phyloP scores from a whole-genome alignment of 1,140 invertebrate species.

The Popillia japonica region DNA sequence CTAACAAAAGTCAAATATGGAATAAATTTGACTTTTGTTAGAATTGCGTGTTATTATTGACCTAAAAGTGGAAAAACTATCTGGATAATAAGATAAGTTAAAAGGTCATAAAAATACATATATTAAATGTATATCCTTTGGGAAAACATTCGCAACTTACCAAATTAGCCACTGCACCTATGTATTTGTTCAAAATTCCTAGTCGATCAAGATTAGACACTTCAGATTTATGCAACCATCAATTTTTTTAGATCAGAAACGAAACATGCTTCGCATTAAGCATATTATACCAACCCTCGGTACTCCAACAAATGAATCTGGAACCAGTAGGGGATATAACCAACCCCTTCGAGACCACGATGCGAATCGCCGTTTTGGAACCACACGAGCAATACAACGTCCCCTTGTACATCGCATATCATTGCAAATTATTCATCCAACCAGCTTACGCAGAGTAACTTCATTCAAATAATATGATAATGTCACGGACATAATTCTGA shows the following conservation, averaged over 20 bases:
- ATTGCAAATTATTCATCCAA: conserved; percentile 77
- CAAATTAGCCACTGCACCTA: too few species aligned
- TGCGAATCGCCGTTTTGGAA: conserved; percentile 76
- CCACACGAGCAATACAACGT: conserved; percentile 78
- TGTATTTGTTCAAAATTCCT: too few species aligned
- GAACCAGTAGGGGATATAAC: conserved; percentile 71
- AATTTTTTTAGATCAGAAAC: conserved; percentile 73
- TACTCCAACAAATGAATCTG: conserved; percentile 70
- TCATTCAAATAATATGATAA: conserved; percentile 44
- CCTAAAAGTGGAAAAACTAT: too few species aligned
- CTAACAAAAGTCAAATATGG: too few species aligned
- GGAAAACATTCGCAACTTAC: too few species aligned
- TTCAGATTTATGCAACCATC: too few species aligned
- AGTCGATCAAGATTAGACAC: too few species aligned
- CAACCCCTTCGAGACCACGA: conserved; percentile 80
- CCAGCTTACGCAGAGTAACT: conserved; percentile 79
- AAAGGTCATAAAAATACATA: too few species aligned
- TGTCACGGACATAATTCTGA: background rate
- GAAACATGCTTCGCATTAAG: conserved; percentile 79
- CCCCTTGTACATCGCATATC: conserved; percentile 81
- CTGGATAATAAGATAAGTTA: too few species aligned
- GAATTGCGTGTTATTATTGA: too few species aligned
- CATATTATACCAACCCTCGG: conserved; percentile 75
- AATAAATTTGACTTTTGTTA: too few species aligned
- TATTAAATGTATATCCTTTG: too few species aligned